Conservation (phyloP, 2,888 invertebrate species). For the Eupsilia transversa region DNA sequence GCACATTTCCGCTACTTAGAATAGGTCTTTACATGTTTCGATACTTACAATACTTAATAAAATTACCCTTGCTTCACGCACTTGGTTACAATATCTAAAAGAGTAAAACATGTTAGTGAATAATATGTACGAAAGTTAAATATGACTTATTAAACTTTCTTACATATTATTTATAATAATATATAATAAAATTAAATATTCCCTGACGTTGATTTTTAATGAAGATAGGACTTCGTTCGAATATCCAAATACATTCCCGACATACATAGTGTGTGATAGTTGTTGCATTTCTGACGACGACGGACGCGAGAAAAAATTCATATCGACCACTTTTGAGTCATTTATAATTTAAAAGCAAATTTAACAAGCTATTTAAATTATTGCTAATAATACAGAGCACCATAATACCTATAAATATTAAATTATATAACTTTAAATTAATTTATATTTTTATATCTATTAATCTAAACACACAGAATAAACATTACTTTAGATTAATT, state of each 20-base stretch:
- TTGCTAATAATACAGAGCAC: constrained; percentile 48
- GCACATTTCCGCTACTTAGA: constrained; percentile 19
- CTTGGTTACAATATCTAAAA: not conserved
- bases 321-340: not conserved
- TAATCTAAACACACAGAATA: too few species aligned
- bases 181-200: constrained; percentile 4
- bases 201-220: not conserved
- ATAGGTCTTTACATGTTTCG: not conserved
- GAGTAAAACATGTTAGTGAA: not conserved
- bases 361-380: not conserved
- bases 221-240: not conserved
- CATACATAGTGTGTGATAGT: not conserved
- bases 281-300: not conserved
- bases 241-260: not conserved
- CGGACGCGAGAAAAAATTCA: not conserved
- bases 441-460: too few species aligned
- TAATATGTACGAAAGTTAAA: not conserved
- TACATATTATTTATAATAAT: too few species aligned
- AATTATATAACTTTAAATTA: too few species aligned
- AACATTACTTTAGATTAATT: not conserved
- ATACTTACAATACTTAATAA: constrained; percentile 15
- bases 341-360: not conserved
- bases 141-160: too few species aligned
- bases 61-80: constrained; percentile 1
- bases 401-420: constrained; percentile 21